Evolutionary conservation across 2,888 invertebrate genomes (phyloP).

Genomic region (Hirtodrosophila duncani): DNA sequence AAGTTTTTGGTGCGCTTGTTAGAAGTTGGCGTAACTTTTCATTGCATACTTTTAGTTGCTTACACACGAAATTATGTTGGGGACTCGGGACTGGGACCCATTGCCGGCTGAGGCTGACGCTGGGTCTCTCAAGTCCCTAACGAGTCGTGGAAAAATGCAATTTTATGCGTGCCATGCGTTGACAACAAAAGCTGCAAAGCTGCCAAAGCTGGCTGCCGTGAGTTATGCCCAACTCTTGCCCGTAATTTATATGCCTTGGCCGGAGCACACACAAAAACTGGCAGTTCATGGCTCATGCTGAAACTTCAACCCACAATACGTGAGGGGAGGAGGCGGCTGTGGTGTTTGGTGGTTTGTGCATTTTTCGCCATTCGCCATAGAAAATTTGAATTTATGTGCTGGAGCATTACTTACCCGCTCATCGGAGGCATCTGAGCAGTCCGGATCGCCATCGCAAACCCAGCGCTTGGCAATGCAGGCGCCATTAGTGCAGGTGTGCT

Average conservation of each 20-base stretch:
- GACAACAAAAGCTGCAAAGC: slow-evolving; percentile 72
- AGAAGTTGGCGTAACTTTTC: slow-evolving; percentile 51
- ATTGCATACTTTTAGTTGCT: slow-evolving; percentile 48
- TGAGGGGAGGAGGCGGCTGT: background rate
- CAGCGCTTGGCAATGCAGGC: slow-evolving; percentile 91
- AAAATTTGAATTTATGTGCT: slow-evolving; percentile 34
- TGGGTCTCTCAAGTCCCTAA: background rate
- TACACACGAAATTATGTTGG: slow-evolving; percentile 56
- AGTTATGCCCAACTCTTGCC: slow-evolving; percentile 67
- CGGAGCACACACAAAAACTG: slow-evolving; percentile 14
- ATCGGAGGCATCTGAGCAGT: slow-evolving; percentile 91
- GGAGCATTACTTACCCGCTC: slow-evolving; percentile 82
- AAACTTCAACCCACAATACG: too few relatives aligned
- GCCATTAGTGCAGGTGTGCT: slow-evolving; percentile 88
- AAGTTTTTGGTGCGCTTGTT: slow-evolving; percentile 50
- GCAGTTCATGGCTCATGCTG: too few relatives aligned
- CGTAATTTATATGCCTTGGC: slow-evolving; percentile 64
- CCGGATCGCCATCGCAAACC: slow-evolving; percentile 93
- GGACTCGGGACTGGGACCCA: background rate
- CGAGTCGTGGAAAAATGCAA: slow-evolving; percentile 59
- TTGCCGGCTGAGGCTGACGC: background rate
- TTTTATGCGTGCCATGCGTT: slow-evolving; percentile 72
- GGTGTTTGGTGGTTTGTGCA: background rate
- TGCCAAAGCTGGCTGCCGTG: slow-evolving; percentile 62
- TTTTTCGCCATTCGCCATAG: background rate